Evolutionary conservation across 2,797 vertebrate genomes (phyloP).

Genomic region (Xenops minutus): DNA sequence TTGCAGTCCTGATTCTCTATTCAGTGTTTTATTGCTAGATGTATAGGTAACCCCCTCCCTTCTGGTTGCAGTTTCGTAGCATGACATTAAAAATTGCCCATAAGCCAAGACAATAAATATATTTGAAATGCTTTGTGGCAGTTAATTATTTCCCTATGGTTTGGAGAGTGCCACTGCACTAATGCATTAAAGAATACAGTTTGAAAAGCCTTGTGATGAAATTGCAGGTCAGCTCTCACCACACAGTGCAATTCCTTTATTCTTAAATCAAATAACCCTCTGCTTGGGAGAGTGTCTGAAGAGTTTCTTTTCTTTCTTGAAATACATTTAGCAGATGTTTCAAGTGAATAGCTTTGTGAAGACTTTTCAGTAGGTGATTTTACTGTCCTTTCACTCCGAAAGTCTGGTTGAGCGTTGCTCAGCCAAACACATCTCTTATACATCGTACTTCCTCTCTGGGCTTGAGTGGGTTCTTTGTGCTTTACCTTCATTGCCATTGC

Average conservation of each 20-base stretch:
- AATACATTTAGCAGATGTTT: slow-evolving; percentile 35
- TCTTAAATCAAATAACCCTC: slow-evolving; percentile 43
- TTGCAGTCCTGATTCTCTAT: background rate
- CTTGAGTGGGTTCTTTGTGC: background rate
- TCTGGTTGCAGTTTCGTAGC: background rate
- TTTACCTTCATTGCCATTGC: background rate
- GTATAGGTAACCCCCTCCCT: background rate
- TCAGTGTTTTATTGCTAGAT: background rate
- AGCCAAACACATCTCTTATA: background rate
- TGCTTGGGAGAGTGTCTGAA: slow-evolving; percentile 15
- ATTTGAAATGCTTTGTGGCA: background rate
- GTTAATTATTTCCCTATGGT: background rate
- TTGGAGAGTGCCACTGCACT: background rate
- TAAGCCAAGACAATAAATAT: background rate
- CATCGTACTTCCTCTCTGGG: background rate
- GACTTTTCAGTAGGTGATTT: background rate
- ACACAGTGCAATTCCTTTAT: slow-evolving; percentile 20
- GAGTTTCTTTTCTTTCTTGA: background rate
- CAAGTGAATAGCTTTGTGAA: background rate
- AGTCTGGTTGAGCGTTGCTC: background rate
- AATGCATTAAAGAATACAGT: background rate
- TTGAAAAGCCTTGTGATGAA: slow-evolving; percentile 31
- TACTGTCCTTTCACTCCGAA: background rate
- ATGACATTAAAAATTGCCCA: background rate
- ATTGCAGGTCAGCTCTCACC: slow-evolving; percentile 13